Evolutionary conservation across 2,113 vertebrate genomes (phyloP).

Genomic region (Synchiropus splendidus): DNA sequence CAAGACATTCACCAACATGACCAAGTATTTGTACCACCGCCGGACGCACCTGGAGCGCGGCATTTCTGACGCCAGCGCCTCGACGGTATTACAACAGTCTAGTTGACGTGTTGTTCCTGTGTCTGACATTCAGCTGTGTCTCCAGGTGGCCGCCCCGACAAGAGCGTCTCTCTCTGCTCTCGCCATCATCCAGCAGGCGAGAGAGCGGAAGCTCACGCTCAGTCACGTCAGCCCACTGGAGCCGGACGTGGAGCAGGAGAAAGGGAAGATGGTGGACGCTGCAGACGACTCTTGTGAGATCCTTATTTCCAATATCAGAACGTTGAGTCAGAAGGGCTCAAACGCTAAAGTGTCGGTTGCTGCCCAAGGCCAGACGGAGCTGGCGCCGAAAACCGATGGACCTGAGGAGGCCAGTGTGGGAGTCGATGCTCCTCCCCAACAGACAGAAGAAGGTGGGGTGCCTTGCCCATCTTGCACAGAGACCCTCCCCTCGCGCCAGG

Average conservation of each 20-base stretch:
- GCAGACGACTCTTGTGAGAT: slow-evolving; percentile 3
- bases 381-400: background rate
- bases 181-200: slow-evolving; percentile 42
- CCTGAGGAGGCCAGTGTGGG: slow-evolving; percentile 16
- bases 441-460: slow-evolving; percentile 33
- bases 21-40: slow-evolving; percentile 87
- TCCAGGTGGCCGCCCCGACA: slow-evolving; percentile 51
- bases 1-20: slow-evolving; percentile 90
- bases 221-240: slow-evolving; percentile 20
- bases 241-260: slow-evolving; percentile 38
- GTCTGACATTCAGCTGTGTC: slow-evolving; percentile 4
- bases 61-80: slow-evolving; percentile 9
- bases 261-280: slow-evolving; percentile 21
- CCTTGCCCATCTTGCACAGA: slow-evolving; percentile 72
- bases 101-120: too few relatives aligned
- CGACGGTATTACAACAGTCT: slow-evolving; percentile 27
- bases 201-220: slow-evolving; percentile 36
- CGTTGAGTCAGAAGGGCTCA: slow-evolving; percentile 7
- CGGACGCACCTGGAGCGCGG: slow-evolving; percentile 71
- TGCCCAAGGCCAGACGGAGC: background rate
- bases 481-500: slow-evolving; percentile 67
- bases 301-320: slow-evolving; percentile 1
- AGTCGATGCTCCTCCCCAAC: slow-evolving; percentile 27
- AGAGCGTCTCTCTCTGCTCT: slow-evolving; percentile 49
- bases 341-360: background rate